These are phyloP conservation scores for Globodera rostochiensis DNA, from an alignment of 1,140 invertebrate species.

Conservation along the genomic window DNA sequence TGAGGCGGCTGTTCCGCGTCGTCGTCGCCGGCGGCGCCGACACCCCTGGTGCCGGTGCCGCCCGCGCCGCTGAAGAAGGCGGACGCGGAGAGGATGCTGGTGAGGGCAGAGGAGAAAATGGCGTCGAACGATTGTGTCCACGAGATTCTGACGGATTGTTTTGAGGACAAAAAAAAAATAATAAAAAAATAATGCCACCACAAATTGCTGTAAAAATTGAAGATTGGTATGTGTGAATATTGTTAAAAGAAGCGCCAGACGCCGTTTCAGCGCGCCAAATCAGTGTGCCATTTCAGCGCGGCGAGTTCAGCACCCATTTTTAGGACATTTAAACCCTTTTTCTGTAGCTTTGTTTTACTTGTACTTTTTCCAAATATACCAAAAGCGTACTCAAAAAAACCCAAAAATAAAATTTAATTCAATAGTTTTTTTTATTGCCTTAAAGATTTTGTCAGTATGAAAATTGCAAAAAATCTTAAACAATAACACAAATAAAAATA, in stretches of 20 bases:
- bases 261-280: not conserved
- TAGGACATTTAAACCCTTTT: no score
- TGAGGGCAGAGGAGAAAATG: conserved; percentile 11
- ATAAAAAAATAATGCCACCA: no score
- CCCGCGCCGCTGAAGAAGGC: not conserved
- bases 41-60: not conserved
- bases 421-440: no score
- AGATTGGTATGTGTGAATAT: no score
- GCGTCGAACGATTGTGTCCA: not conserved
- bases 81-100: conserved; percentile 12
- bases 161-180: not conserved
- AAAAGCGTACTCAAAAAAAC: no score
- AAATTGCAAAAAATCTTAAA: no score
- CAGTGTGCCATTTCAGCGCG: not conserved
- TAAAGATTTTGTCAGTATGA: no score
- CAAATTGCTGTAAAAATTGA: not conserved
- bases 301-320: no score
- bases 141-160: conserved; percentile 2
- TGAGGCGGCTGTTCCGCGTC: not conserved
- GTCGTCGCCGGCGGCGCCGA: not conserved
- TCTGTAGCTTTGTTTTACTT: no score
- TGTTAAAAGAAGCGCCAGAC: no score
- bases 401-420: no score
- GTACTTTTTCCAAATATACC: no score
- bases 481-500: not conserved